Percentiles rank a stretch among this genome's conserved stretches.
These are phyloP conservation scores for Leucozona laternaria DNA, from an alignment of 2,888 invertebrate species.

Conservation along the genomic window DNA sequence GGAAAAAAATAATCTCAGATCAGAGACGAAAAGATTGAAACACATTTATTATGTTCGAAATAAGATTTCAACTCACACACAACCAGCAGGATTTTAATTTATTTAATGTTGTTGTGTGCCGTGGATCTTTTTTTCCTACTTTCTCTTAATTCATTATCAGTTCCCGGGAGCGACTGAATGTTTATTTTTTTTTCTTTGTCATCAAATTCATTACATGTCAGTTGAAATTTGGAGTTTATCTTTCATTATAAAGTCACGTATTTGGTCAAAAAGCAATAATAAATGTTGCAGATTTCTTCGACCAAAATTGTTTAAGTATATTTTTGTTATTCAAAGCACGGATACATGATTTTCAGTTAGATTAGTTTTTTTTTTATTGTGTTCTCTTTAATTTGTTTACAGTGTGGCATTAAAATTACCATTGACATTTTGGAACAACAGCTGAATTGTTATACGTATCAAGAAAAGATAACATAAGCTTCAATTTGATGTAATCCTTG, in stretches of 20 bases:
- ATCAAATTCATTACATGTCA: not conserved
- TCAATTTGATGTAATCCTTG: no score
- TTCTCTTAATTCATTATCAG: not conserved
- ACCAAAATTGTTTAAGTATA: not conserved
- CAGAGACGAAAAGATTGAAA: no score
- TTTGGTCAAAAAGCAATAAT: not conserved
- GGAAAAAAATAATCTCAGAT: no score
- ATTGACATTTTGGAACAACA: not conserved
- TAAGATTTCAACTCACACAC: no score
- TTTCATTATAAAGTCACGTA: not conserved
- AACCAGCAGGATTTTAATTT: no score
- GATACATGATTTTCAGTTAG: not conserved
- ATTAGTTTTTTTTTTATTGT: not conserved
- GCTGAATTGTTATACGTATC: no score
- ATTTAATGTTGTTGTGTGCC: no score
- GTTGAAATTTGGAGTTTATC: not conserved
- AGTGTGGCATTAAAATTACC: not conserved
- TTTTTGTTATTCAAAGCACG: not conserved
- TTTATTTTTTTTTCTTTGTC: not conserved
- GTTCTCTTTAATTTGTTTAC: not conserved
- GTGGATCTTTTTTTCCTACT: not conserved
- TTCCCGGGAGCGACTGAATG: not conserved
- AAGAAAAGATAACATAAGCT: no score
- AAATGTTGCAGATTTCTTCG: not conserved
- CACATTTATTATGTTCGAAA: no score